phyloP scores from a whole-genome alignment of 2,113 vertebrate species.

The Scolopax mira region DNA sequence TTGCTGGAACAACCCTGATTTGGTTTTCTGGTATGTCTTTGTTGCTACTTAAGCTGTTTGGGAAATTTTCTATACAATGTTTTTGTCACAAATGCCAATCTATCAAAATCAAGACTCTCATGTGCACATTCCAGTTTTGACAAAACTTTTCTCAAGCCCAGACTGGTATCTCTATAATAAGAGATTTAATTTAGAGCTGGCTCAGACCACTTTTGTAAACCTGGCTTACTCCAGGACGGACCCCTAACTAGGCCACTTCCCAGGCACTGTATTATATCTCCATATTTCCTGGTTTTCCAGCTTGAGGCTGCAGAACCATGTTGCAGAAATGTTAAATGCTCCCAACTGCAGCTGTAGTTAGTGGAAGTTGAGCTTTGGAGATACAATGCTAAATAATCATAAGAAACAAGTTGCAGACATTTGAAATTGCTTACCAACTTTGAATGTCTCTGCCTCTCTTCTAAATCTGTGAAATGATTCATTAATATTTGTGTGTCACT shows the following conservation, averaged over 20 bases:
- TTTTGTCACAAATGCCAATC: neutral
- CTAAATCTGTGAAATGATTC: neutral
- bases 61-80: neutral
- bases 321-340: neutral
- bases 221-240: neutral
- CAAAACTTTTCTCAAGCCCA: neutral
- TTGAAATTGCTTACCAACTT: neutral
- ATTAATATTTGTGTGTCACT: neutral
- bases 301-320: neutral
- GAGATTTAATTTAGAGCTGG: neutral
- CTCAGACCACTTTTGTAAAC: neutral
- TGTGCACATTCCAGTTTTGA: neutral
- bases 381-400: neutral
- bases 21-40: neutral
- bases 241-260: neutral
- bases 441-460: neutral
- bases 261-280: neutral
- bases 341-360: neutral
- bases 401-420: neutral
- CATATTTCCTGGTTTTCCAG: neutral
- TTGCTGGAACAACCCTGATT: neutral
- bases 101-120: neutral
- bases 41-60: neutral
- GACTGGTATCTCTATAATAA: neutral
- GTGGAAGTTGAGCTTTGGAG: neutral